These are phyloP conservation scores for Oncorhynchus gorbuscha DNA, from an alignment of 2,113 vertebrate genomes.

Conservation along the genomic window DNA sequence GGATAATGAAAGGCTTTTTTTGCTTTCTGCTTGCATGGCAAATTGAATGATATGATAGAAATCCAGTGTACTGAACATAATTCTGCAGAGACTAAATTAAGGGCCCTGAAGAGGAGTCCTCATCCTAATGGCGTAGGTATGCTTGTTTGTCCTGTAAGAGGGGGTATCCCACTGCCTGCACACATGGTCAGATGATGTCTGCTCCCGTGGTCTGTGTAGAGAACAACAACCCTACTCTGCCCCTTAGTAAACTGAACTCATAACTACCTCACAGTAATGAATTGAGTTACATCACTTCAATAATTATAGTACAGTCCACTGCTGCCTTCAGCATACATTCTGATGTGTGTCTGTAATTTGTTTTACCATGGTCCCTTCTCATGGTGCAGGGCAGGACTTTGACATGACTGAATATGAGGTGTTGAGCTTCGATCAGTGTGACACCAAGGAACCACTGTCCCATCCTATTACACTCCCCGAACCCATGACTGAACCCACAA, in stretches of 20 bases:
- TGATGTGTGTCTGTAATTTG: too few relatives aligned
- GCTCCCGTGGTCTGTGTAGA: neutral
- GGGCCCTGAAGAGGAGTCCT: neutral
- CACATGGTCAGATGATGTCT: neutral
- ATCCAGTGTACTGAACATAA: neutral
- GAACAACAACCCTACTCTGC: neutral
- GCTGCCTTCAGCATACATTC: neutral
- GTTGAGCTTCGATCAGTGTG: conserved; percentile 64
- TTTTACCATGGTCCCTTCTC: conserved; percentile 25
- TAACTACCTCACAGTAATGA: neutral
- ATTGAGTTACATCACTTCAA: neutral
- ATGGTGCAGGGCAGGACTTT: conserved; percentile 70
- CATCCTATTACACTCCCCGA: conserved; percentile 26
- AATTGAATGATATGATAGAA: neutral
- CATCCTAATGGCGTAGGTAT: neutral
- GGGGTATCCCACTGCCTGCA: neutral
- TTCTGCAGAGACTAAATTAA: conserved; percentile 6
- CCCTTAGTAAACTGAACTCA: neutral
- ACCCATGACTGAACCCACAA: neutral
- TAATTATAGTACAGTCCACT: neutral
- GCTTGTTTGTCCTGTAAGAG: conserved; percentile 10
- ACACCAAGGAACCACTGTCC: conserved; percentile 48
- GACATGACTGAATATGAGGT: conserved; percentile 76
- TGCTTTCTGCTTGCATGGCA: neutral
- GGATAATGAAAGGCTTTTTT: neutral